A percentile compares a stretch with the other conserved stretches of the same genome.
phyloP scores from a whole-genome alignment of 2,888 invertebrate genomes.

The Synergus itoensis region DNA sequence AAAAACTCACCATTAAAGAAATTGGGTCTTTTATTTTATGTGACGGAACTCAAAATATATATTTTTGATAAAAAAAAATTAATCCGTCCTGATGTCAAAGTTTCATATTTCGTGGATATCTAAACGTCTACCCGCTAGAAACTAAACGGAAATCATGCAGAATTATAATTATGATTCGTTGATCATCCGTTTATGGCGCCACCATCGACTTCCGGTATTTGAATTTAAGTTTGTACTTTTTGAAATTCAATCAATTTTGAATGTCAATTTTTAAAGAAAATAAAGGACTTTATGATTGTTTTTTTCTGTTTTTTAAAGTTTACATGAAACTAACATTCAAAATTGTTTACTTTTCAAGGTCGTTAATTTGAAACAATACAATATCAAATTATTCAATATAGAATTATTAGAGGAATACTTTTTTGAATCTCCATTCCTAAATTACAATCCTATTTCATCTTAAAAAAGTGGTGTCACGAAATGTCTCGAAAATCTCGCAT shows the following conservation, averaged over 20 bases:
- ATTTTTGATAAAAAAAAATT: neutral
- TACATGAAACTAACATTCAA: neutral
- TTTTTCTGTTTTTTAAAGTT: neutral
- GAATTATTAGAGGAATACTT: too few species aligned
- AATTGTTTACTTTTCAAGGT: too few species aligned
- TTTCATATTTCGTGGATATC: neutral
- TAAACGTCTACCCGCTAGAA: constrained; percentile 4
- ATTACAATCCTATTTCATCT: too few species aligned
- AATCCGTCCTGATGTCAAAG: neutral
- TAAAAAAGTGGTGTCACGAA: too few species aligned
- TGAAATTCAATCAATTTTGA: neutral
- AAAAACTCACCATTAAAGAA: neutral
- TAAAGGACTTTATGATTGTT: neutral
- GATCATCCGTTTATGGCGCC: constrained; percentile 16
- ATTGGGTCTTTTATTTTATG: neutral
- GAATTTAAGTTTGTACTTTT: neutral
- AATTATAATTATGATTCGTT: neutral
- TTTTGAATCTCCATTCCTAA: too few species aligned
- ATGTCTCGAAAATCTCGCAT: too few species aligned
- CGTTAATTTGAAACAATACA: too few species aligned
- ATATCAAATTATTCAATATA: too few species aligned
- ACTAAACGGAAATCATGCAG: constrained; percentile 12
- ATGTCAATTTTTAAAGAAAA: neutral
- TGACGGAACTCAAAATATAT: neutral
- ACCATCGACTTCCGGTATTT: constrained; percentile 8